phyloP scores from a whole-genome alignment of 2,797 vertebrate species.

The Stomatorhinus walkeri region DNA sequence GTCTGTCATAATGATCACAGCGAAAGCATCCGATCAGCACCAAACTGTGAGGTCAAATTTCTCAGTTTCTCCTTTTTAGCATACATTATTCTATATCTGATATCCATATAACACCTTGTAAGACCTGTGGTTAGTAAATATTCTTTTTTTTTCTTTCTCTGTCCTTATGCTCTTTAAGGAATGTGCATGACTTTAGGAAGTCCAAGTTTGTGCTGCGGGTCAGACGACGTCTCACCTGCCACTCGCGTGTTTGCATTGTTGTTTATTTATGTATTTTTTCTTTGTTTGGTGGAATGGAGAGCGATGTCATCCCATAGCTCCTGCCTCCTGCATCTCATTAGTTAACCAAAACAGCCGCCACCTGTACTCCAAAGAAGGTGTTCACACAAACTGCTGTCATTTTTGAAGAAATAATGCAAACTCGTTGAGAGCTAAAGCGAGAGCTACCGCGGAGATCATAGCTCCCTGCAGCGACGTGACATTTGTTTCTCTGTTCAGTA shows the following conservation, averaged over 20 bases:
- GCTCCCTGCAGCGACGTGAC: not conserved
- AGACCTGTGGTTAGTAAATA: not conserved
- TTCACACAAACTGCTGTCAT: not conserved
- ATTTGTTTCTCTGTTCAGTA: not conserved
- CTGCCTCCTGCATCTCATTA: constrained; percentile 19
- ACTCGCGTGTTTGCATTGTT: constrained; percentile 45
- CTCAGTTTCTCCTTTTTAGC: not conserved
- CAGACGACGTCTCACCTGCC: constrained; percentile 30
- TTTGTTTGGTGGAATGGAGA: constrained; percentile 34
- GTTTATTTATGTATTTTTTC: constrained; percentile 41
- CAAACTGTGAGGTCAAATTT: not conserved
- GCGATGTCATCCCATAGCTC: constrained; percentile 44
- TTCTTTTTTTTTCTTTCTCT: constrained; percentile 3
- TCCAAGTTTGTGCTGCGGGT: constrained; percentile 40
- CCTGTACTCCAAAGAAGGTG: not conserved
- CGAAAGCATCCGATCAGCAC: not conserved
- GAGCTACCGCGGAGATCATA: not conserved
- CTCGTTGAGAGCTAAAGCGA: not conserved
- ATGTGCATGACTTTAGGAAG: constrained; percentile 40
- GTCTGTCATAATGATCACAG: not conserved
- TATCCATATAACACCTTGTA: not conserved
- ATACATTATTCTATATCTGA: not conserved
- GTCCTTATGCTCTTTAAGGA: not conserved
- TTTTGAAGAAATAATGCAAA: not conserved
- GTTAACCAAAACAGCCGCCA: not conserved